Conservation (phyloP, 1,140 invertebrate species). For the Cheumatopsyche charites region DNA sequence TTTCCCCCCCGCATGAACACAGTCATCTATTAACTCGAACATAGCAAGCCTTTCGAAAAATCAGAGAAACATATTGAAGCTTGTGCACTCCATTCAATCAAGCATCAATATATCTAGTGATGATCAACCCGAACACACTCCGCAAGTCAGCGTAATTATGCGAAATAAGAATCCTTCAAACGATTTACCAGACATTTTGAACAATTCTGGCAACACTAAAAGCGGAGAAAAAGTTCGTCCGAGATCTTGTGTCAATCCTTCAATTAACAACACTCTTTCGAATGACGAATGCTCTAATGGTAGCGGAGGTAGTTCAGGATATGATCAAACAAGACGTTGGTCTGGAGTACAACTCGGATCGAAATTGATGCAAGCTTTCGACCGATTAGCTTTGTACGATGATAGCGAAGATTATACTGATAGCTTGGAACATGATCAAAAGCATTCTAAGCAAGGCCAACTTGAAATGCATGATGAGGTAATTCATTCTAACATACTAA, state of each 20-base stretch:
- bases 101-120: conserved; percentile 60
- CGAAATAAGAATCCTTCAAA: conserved; percentile 56
- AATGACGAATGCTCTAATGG: conserved; percentile 54
- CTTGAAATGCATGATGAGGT: conserved; percentile 42
- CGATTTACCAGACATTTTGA: conserved; percentile 62
- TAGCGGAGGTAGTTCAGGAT: conserved; percentile 64
- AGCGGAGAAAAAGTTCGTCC: conserved; percentile 67
- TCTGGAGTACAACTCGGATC: conserved; percentile 73
- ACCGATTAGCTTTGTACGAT: conserved; percentile 70
- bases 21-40: conserved; percentile 31
- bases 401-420: conserved; percentile 77
- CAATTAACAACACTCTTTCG: conserved; percentile 54
- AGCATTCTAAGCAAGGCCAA: conserved; percentile 45
- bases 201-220: conserved; percentile 62
- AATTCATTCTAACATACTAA: conserved; percentile 24
- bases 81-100: conserved; percentile 63
- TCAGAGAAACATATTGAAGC: conserved; percentile 63
- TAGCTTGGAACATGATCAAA: conserved; percentile 69
- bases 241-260: conserved; percentile 70
- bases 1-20: conserved; percentile 27
- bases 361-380: conserved; percentile 73
- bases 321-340: conserved; percentile 72
- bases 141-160: conserved; percentile 60
- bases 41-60: conserved; percentile 56
- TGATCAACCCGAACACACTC: conserved; percentile 54